phyloP scores from a whole-genome alignment of 2,888 invertebrate genomes.

The Dolichopus griseipennis region DNA sequence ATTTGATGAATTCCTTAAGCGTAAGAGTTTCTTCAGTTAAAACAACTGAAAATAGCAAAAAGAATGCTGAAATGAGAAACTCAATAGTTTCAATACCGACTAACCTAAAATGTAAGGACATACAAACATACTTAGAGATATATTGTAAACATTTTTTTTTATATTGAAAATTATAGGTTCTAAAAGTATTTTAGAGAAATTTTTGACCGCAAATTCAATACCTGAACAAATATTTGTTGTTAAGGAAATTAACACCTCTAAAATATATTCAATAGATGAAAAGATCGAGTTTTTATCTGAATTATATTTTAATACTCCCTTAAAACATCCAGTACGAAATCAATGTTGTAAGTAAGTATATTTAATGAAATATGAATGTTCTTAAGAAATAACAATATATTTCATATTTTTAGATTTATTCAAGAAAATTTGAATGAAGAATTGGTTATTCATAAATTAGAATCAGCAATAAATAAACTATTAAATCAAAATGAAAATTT shows the following conservation, averaged over 20 bases:
- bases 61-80: slow-evolving; percentile 31
- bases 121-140: not conserved
- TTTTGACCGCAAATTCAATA: slow-evolving; percentile 27
- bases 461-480: not conserved
- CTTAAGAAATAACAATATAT: no score
- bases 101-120: slow-evolving; percentile 26
- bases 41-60: slow-evolving; percentile 29
- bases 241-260: slow-evolving; percentile 26
- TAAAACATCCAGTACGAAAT: slow-evolving; percentile 42
- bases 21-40: slow-evolving; percentile 31
- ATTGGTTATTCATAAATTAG: not conserved
- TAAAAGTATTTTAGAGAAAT: slow-evolving; percentile 25
- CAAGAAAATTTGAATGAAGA: not conserved
- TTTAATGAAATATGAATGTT: not conserved
- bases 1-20: slow-evolving; percentile 31
- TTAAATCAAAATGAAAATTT: not conserved
- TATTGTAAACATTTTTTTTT: slow-evolving; percentile 10
- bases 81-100: slow-evolving; percentile 25
- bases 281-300: slow-evolving; percentile 35
- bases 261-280: slow-evolving; percentile 13
- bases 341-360: slow-evolving; percentile 36
- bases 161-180: slow-evolving; percentile 22
- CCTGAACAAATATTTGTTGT: slow-evolving; percentile 31
- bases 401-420: slow-evolving; percentile 8
- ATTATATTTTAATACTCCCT: slow-evolving; percentile 34